A percentile compares a stretch with the other conserved stretches of the same genome.
Conservation (phyloP, 2,888 invertebrate species). For the Bombylius major region DNA sequence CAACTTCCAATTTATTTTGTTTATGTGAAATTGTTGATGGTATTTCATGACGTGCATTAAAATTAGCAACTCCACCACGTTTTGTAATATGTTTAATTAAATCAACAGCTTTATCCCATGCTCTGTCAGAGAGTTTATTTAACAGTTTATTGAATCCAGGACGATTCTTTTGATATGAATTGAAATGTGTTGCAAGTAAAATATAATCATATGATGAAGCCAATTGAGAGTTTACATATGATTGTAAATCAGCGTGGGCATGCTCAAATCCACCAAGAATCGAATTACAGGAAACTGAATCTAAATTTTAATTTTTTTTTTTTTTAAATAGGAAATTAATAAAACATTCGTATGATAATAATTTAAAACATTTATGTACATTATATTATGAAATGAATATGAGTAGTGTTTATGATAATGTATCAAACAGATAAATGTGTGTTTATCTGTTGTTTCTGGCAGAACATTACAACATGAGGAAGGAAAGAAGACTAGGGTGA, state of each 20-base stretch:
- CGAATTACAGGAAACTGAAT: conserved; percentile 11
- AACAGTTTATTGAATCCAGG: conserved; percentile 64
- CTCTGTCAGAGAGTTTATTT: conserved; percentile 56
- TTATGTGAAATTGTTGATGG: conserved; percentile 15
- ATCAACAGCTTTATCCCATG: conserved; percentile 61
- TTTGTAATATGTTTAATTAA: conserved; percentile 64
- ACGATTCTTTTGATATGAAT: conserved; percentile 62
- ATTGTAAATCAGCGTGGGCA: conserved; percentile 24
- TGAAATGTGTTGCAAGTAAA: conserved; percentile 60
- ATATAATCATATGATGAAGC: conserved; percentile 64
- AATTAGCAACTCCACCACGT: conserved; percentile 53
- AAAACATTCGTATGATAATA: background rate
- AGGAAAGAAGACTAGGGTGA: no score
- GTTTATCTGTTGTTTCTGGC: no score
- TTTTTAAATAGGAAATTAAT: background rate
- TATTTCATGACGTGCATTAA: conserved; percentile 30
- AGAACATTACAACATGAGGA: no score
- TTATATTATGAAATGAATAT: background rate
- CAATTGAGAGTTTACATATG: conserved; percentile 46
- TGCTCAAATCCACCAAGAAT: conserved; percentile 21
- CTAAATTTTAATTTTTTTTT: background rate
- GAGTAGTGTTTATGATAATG: background rate
- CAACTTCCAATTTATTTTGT: conserved; percentile 28
- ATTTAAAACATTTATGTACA: background rate
- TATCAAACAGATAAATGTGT: no score